phyloP scores from a whole-genome alignment of 2,888 invertebrate genomes.

The Troides helena region DNA sequence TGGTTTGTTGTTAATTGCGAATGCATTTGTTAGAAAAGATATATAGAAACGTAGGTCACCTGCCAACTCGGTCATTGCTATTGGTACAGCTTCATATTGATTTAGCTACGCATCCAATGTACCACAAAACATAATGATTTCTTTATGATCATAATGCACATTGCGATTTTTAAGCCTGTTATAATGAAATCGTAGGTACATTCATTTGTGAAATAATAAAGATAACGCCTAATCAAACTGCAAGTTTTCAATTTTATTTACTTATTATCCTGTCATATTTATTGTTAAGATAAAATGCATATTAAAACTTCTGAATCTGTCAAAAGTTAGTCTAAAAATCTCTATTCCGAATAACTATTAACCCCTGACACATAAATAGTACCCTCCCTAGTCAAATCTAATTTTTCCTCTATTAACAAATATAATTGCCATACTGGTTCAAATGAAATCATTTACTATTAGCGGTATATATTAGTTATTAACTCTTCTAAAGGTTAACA shows the following conservation, averaged over 20 bases:
- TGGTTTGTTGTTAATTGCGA: conserved; percentile 55
- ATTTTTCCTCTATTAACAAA: no score
- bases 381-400: no score
- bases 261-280: no score
- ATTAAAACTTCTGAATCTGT: no score
- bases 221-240: no score
- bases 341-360: no score
- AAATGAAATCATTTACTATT: no score
- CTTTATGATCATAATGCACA: conserved; percentile 23
- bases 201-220: background rate
- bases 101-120: conserved; percentile 37
- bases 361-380: no score
- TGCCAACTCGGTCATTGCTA: conserved; percentile 55
- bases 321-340: no score
- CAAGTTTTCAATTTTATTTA: no score
- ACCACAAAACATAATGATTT: background rate
- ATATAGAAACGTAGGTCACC: conserved; percentile 41
- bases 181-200: background rate
- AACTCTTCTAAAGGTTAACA: conserved; percentile 57
- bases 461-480: conserved; percentile 35
- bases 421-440: no score
- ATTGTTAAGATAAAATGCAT: no score
- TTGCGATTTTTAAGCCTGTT: conserved; percentile 21
- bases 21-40: conserved; percentile 52
- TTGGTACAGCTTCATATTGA: conserved; percentile 36